phyloP scores from a whole-genome alignment of 1,140 invertebrate species.

The Charaxes varanes region DNA sequence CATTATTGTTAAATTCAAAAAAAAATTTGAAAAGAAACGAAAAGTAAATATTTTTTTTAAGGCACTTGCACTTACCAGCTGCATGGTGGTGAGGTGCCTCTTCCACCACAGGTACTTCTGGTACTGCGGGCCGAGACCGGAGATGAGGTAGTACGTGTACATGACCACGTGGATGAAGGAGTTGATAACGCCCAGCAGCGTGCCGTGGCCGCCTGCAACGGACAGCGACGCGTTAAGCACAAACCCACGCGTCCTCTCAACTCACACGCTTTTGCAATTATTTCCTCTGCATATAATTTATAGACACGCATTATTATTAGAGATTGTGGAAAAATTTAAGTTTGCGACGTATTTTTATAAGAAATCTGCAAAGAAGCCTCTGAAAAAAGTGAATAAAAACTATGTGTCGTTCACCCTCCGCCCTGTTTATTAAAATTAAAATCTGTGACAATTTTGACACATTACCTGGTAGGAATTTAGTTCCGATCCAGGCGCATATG shows the following conservation, averaged over 20 bases:
- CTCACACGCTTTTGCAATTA: no score
- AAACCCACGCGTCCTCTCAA: no score
- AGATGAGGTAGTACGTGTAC: slow-evolving; percentile 93
- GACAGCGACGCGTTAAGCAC: no score
- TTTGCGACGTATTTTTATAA: no score
- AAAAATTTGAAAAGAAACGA: background rate
- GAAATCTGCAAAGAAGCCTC: no score
- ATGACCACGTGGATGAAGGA: slow-evolving; percentile 91
- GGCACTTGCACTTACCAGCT: slow-evolving; percentile 88
- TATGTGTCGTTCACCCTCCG: background rate
- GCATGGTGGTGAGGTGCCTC: slow-evolving; percentile 90
- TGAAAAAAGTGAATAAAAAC: no score
- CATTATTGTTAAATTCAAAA: no score
- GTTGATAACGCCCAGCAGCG: slow-evolving; percentile 89
- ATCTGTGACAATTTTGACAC: no score
- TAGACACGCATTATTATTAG: no score
- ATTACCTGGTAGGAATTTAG: slow-evolving; percentile 83
- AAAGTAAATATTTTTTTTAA: slow-evolving; percentile 4
- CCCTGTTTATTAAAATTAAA: background rate
- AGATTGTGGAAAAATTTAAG: no score
- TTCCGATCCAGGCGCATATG: slow-evolving; percentile 87
- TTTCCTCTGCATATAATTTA: no score
- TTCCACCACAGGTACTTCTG: slow-evolving; percentile 97
- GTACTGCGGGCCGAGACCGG: slow-evolving; percentile 88
- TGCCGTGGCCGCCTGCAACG: slow-evolving; percentile 84